Evolutionary conservation across 2,797 vertebrate genomes (phyloP).

Genomic region (Gastrophryne carolinensis): DNA sequence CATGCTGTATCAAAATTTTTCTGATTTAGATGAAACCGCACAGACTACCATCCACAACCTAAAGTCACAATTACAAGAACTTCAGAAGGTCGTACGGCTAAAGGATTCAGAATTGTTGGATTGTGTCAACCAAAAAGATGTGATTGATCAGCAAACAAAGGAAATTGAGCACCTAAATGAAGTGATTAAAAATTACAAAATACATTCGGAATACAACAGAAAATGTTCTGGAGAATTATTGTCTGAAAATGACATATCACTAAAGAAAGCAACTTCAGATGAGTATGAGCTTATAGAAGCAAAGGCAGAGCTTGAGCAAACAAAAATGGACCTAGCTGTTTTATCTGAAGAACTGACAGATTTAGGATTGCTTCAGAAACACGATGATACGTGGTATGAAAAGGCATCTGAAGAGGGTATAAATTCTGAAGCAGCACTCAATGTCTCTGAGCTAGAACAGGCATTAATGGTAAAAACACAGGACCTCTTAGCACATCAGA

Average conservation of each 20-base stretch:
- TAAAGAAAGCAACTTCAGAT: background rate
- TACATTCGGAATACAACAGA: background rate
- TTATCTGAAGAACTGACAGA: conserved; percentile 71
- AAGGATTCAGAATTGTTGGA: conserved; percentile 22
- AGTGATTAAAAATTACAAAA: background rate
- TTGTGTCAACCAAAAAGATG: conserved; percentile 3
- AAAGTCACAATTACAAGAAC: conserved; percentile 18
- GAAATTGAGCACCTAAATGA: conserved; percentile 71
- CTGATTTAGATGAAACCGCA: conserved; percentile 14
- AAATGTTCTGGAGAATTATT: background rate
- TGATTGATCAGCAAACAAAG: conserved; percentile 52
- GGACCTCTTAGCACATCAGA: conserved; percentile 67
- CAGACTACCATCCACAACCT: background rate
- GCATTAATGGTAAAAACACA: conserved; percentile 66
- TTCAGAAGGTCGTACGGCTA: conserved; percentile 4
- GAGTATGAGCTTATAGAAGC: background rate
- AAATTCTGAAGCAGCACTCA: background rate
- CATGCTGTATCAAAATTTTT: too few species aligned
- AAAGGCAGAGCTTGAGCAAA: conserved; percentile 68
- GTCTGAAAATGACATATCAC: background rate
- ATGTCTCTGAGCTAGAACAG: conserved; percentile 53
- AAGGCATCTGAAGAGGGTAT: conserved; percentile 48
- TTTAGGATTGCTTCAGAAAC: background rate
- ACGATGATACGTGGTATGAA: background rate
- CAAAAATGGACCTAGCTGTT: conserved; percentile 73